phyloP scores from a whole-genome alignment of 2,888 invertebrate genomes.

The Pseudococcus viburni region DNA sequence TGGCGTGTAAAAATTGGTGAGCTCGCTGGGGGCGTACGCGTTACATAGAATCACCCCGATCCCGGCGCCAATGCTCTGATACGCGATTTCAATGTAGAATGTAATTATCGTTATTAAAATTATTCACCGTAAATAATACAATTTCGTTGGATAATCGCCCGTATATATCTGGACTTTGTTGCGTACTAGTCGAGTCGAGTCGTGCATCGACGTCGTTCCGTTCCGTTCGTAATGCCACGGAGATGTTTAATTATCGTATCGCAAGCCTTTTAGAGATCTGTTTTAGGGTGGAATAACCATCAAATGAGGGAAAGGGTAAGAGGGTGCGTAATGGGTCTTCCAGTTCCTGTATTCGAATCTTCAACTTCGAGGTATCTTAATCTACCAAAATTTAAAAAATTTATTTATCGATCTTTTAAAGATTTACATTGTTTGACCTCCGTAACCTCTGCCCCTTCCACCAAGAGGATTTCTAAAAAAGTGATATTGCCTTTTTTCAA shows the following conservation, averaged over 20 bases:
- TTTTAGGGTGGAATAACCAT: neutral
- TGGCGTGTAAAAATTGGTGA: conserved; percentile 11
- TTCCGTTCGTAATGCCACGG: neutral
- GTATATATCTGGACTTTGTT: conserved; percentile 33
- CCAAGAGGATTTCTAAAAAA: too few relatives aligned
- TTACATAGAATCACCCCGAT: neutral
- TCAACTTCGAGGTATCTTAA: too few relatives aligned
- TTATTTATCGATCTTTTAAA: too few relatives aligned
- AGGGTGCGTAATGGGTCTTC: too few relatives aligned
- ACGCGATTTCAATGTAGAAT: conserved; percentile 40
- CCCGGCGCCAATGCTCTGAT: neutral
- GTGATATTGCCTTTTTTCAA: too few relatives aligned
- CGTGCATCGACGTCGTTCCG: too few relatives aligned
- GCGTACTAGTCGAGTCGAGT: neutral
- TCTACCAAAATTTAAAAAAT: too few relatives aligned
- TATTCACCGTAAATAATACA: conserved; percentile 51
- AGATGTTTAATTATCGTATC: conserved; percentile 33
- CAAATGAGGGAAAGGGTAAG: too few relatives aligned
- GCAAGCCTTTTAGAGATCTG: neutral
- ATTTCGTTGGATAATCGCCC: conserved; percentile 48
- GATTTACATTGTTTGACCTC: too few relatives aligned
- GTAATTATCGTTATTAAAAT: conserved; percentile 45
- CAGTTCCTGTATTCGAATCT: too few relatives aligned
- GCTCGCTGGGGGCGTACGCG: conserved; percentile 22
- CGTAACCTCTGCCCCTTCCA: too few relatives aligned